phyloP scores from a whole-genome alignment of 2,797 vertebrate genomes.

The Amphiprion clarkii region DNA sequence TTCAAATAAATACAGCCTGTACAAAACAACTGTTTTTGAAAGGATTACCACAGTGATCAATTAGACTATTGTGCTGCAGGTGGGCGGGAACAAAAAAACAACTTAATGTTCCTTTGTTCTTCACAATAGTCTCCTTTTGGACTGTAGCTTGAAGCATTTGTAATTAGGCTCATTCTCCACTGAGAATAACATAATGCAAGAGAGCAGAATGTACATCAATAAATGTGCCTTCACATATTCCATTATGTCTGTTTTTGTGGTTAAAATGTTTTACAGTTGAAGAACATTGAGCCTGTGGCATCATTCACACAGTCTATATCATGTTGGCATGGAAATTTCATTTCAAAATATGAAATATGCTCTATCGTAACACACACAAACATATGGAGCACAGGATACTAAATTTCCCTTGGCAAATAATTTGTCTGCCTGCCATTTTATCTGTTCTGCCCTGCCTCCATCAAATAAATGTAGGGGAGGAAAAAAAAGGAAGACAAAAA shows the following conservation, averaged over 20 bases:
- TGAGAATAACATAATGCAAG: background rate
- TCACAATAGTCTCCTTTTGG: slow-evolving; percentile 1
- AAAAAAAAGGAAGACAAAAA: background rate
- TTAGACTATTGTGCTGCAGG: background rate
- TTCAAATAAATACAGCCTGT: background rate
- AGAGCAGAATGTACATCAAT: background rate
- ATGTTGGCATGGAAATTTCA: background rate
- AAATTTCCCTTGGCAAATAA: slow-evolving; percentile 41
- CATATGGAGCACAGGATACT: slow-evolving; percentile 11
- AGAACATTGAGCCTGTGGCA: background rate
- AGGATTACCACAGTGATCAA: background rate
- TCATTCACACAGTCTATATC: background rate
- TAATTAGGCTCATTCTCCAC: background rate
- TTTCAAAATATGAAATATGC: background rate
- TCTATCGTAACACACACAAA: slow-evolving; percentile 1
- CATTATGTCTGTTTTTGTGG: too few relatives aligned
- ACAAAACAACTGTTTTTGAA: background rate
- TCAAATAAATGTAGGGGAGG: too few relatives aligned
- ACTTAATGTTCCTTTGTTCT: slow-evolving; percentile 3
- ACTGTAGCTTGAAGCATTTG: background rate
- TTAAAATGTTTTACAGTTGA: background rate
- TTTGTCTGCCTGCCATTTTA: slow-evolving; percentile 8
- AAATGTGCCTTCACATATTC: too few relatives aligned
- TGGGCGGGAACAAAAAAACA: slow-evolving; percentile 14
- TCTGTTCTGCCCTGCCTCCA: background rate